A percentile compares a stretch with the other conserved stretches of the same genome.
Conservation (phyloP, 2,113 vertebrate species). For the Chunga burmeisteri region DNA sequence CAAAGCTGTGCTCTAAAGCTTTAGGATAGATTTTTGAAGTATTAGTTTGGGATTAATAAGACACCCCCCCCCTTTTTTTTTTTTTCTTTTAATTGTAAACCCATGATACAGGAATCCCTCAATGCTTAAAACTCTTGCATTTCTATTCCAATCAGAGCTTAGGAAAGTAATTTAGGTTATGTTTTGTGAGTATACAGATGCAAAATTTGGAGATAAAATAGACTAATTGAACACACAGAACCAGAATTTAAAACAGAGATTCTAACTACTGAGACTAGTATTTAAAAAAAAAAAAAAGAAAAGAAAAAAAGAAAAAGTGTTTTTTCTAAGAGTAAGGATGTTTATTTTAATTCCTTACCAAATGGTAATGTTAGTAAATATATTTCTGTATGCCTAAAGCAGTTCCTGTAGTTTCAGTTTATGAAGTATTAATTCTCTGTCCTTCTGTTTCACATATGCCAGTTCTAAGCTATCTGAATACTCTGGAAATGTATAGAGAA, state of each 20-base stretch:
- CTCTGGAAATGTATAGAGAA: not conserved
- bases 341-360: not conserved
- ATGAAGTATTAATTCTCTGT: not conserved
- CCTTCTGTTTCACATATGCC: not conserved
- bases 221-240: not conserved
- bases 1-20: not conserved
- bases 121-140: not conserved
- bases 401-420: not conserved
- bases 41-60: not conserved
- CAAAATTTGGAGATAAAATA: not conserved
- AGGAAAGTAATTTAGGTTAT: not conserved
- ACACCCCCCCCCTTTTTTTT: too few species aligned
- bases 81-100: not conserved
- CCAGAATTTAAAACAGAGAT: not conserved
- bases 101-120: rapidly evolving
- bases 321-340: not conserved
- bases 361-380: not conserved
- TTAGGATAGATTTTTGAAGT: not conserved
- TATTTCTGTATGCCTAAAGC: not conserved
- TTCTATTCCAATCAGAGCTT: not conserved
- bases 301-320: too few species aligned
- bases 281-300: not conserved
- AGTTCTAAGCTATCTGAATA: not conserved
- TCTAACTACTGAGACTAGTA: not conserved
- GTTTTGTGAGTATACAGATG: not conserved